Base-by-base conservation (phyloP, 2,797 vertebrate genomes). In the Carduelis carduelis region DNA sequence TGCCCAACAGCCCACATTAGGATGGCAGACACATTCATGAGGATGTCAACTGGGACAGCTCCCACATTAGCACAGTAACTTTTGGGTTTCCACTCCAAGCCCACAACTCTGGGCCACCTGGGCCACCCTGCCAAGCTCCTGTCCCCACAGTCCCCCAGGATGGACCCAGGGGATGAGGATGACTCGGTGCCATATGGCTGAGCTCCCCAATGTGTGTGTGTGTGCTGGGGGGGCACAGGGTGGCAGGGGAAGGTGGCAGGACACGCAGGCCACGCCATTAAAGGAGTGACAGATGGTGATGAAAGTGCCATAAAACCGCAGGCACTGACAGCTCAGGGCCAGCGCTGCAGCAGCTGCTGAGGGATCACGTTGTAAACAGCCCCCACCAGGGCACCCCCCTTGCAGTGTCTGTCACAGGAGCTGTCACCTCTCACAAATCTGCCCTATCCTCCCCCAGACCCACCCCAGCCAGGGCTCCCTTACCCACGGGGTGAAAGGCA, bases 201-300 rank as follows among this genome's bases (percentile, higher is more conserved):
- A 86, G 68, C 44, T 83, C 63, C 69, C 65, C 76, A 32, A 21
- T 26, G n/a, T 46, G 27, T 39, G 49, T 43, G 50, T 35, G 32
- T 50, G 50, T 44, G 80, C 9, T 13, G 55, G 14, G 24, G 56
- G 46, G 11, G 37, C 24, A 37, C 1, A 3, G 60, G 76, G 86
- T 60, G 91, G 52, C 78, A 65, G 61, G 83, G 39, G 82, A 94
- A 93, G 93, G 92, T 91, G 94, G 88, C 93, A 92, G 72, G 92
- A 83, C 3, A 2, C 0, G 3, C 81, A 90, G n/a, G 4, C 70
- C 57, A 53, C 8, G 57, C 88, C 81, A 86, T 84, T 79, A 90
- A 75, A 91, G 86, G 71, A 90, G 82, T 91, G 90, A 97, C 96
- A 97, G 93, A 97, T 96, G 96, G 96, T 66, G 88, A 94, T 79